Evolutionary conservation across 1,140 invertebrate species (phyloP).

Genomic region (Capitella teleta): DNA sequence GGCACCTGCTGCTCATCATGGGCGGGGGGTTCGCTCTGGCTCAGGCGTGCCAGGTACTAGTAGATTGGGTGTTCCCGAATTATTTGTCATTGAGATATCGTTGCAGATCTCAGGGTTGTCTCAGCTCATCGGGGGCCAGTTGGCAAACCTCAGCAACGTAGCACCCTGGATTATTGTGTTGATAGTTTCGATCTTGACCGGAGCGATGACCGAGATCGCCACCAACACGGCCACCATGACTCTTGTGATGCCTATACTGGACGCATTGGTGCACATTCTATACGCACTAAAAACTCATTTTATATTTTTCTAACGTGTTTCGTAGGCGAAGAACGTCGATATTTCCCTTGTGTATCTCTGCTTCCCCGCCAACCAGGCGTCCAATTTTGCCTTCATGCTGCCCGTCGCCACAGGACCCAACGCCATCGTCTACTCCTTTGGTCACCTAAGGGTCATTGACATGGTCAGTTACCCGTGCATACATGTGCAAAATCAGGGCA

Average conservation of each 20-base stretch:
- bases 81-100: not conserved
- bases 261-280: slow-evolving; percentile 38
- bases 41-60: slow-evolving; percentile 26
- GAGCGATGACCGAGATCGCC: slow-evolving; percentile 43
- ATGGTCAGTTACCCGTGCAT: too few species aligned
- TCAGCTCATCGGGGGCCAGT: slow-evolving; percentile 20
- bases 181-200: slow-evolving; percentile 34
- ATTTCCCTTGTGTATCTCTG: too few species aligned
- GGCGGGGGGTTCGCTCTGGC: slow-evolving; percentile 82
- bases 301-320: too few species aligned
- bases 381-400: slow-evolving; percentile 57
- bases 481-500: too few species aligned
- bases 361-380: too few species aligned
- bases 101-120: slow-evolving; percentile 29
- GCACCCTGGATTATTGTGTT: slow-evolving; percentile 27
- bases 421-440: slow-evolving; percentile 63
- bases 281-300: too few species aligned
- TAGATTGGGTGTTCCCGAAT: not conserved
- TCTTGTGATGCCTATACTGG: slow-evolving; percentile 43
- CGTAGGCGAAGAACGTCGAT: too few species aligned
- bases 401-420: slow-evolving; percentile 78
- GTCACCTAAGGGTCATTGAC: slow-evolving; percentile 27
- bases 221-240: slow-evolving; percentile 45
- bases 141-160: slow-evolving; percentile 18
- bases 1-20: slow-evolving; percentile 45